phyloP scores from a whole-genome alignment of 2,888 invertebrate species.

The Leptura quadrifasciata region DNA sequence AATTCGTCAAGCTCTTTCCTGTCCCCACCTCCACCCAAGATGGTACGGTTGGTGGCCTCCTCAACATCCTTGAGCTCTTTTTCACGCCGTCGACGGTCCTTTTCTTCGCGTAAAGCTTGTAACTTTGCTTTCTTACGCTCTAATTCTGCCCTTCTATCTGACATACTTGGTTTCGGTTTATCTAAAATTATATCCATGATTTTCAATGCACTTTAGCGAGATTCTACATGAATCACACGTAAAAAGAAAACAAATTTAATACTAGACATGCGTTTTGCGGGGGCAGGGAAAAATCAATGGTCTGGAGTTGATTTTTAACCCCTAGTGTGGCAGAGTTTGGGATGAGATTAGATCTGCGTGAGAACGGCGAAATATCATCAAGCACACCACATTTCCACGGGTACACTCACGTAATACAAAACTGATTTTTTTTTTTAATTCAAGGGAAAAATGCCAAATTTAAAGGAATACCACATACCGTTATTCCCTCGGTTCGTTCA shows the following conservation, averaged over 20 bases:
- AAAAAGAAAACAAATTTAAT: constrained; percentile 55
- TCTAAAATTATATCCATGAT: constrained; percentile 63
- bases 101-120: constrained; percentile 92
- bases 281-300: constrained; percentile 58
- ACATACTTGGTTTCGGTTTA: constrained; percentile 76
- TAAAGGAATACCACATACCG: constrained; percentile 41
- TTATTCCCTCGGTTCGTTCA: constrained; percentile 34
- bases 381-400: neutral
- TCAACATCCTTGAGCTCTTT: constrained; percentile 92
- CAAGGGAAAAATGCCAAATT: constrained; percentile 29
- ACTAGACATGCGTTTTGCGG: constrained; percentile 59
- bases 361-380: constrained; percentile 8
- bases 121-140: constrained; percentile 95
- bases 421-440: neutral
- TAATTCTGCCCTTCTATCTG: constrained; percentile 93
- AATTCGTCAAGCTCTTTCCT: constrained; percentile 88
- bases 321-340: neutral
- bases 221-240: constrained; percentile 49
- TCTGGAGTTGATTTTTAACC: constrained; percentile 39
- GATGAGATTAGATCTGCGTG: constrained; percentile 10
- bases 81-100: constrained; percentile 88
- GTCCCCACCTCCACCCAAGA: constrained; percentile 74
- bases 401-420: neutral
- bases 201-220: constrained; percentile 31
- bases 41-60: constrained; percentile 78